Base-by-base conservation (phyloP, 2,888 invertebrate genomes). In the Ecliptopera silaceata region DNA sequence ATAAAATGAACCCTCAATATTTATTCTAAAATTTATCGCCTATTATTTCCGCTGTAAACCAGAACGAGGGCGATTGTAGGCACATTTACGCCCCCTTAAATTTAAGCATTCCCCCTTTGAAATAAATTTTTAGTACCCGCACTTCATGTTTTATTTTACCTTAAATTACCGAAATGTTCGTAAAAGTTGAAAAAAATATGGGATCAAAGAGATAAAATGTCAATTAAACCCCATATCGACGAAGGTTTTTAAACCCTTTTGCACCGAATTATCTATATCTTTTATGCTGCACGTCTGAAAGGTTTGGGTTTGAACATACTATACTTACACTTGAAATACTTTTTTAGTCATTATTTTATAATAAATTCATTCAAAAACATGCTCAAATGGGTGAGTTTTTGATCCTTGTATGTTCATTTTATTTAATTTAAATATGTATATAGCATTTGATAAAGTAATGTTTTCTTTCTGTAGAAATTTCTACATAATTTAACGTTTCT, bases 1-100 rank as follows among this genome's bases (percentile, higher is more conserved):
- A 65, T 65, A 63, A 65, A 65, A 47, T 43, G 58, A 56, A 60
- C 59, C 63, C 59, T 63, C 58, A 63, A 65, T 65, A 65, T 65
- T 65, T 65, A 47, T 59, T 52, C 61, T 47, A 49, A 48, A 63
- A 59, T 63, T 63, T 61, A 63, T 60, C 43, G 57, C 31, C 63
- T 61, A 61, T 63, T 63, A 65, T 63, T 58, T 61, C 65, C 58
- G 56, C 48, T 65, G 56, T 63, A 61, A 58, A 63, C 57, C 59
- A 47, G 58, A 63, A 57, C 56, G 53, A 54, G 59, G 49, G 43
- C 52, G 57, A 59, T 60, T 64, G 56, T 64, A 61, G 51, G 51
- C 61, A 54, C 61, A 65, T 64, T 63, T 63, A 63, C 53, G 53
- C 63, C 44, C 52, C 53, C 44, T 64, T 63, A 61, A 50, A 67